Percentiles rank a stretch among this genome's conserved stretches.
phyloP scores from a whole-genome alignment of 2,113 vertebrate species.

The Corapipo altera region DNA sequence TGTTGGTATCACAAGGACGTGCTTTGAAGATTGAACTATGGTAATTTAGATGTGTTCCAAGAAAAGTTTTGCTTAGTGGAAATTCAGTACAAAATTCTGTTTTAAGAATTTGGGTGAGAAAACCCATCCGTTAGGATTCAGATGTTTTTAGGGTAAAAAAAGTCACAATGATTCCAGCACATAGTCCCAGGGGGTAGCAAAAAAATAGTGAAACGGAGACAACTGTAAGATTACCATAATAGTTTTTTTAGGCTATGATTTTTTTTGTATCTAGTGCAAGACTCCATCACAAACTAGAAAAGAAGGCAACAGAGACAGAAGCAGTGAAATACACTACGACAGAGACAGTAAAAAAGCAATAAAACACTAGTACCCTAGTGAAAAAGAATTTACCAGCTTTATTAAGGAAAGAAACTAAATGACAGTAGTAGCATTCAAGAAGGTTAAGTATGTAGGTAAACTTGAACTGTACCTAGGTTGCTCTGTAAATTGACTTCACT shows the following conservation, averaged over 20 bases:
- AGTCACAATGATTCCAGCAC: not conserved
- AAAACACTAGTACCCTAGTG: not conserved
- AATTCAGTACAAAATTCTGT: not conserved
- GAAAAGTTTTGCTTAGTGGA: not conserved
- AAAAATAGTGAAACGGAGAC: not conserved
- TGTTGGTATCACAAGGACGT: not conserved
- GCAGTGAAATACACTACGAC: not conserved
- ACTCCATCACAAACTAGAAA: not conserved
- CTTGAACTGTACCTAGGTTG: not conserved
- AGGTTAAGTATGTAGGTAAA: not conserved
- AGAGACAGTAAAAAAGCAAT: not conserved
- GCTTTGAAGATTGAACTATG: not conserved
- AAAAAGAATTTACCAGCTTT: not conserved
- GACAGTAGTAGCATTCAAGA: not conserved
- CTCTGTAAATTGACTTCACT: not conserved
- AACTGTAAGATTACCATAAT: not conserved
- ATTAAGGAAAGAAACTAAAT: not conserved
- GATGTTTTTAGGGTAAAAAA: not conserved
- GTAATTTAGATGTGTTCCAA: not conserved
- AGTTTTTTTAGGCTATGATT: not conserved
- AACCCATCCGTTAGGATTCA: not conserved
- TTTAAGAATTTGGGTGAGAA: not conserved
- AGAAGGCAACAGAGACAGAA: not conserved
- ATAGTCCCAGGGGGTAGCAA: not conserved
- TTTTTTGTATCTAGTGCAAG: not conserved